Percentiles rank a stretch among this genome's conserved stretches.
Evolutionary conservation across 2,888 invertebrate species (phyloP).

Genomic region (Agrotis ipsilon): DNA sequence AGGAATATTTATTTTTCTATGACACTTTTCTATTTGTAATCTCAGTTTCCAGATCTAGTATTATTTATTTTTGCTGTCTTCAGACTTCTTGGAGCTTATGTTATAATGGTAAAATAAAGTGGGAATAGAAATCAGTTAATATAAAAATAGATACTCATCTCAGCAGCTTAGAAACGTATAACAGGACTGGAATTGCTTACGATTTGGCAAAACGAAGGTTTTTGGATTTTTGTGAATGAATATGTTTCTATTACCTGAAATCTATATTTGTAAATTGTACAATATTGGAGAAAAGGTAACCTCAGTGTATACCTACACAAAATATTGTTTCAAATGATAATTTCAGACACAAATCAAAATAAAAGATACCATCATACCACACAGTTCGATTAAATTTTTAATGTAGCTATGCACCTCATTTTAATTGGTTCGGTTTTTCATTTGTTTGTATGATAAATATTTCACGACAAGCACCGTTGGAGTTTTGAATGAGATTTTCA

Average conservation of each 20-base stretch:
- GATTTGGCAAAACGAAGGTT: background rate
- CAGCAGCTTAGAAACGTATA: background rate
- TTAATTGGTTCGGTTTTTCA: conserved; percentile 80
- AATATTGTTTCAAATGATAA: background rate
- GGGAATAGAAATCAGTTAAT: background rate
- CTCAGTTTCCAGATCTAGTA: conserved; percentile 63
- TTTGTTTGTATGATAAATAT: conserved; percentile 81
- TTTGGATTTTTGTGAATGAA: too few species aligned
- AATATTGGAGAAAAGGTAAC: background rate
- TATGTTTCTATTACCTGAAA: too few species aligned
- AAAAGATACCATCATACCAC: background rate
- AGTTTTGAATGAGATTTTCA: conserved; percentile 85
- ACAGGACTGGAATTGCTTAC: background rate
- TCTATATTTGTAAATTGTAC: too few species aligned
- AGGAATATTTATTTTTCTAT: conserved; percentile 55
- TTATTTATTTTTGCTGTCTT: conserved; percentile 60
- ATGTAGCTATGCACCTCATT: conserved; percentile 65
- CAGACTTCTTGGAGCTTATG: conserved; percentile 9
- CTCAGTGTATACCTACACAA: background rate
- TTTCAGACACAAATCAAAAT: background rate
- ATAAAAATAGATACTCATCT: background rate
- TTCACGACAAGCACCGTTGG: conserved; percentile 79
- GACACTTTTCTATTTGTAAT: conserved; percentile 47
- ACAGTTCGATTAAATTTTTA: conserved; percentile 49
- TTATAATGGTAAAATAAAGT: conserved; percentile 1